These are phyloP conservation scores for Spinus pinus DNA, from an alignment of 2,797 vertebrate species.

Conservation along the genomic window DNA sequence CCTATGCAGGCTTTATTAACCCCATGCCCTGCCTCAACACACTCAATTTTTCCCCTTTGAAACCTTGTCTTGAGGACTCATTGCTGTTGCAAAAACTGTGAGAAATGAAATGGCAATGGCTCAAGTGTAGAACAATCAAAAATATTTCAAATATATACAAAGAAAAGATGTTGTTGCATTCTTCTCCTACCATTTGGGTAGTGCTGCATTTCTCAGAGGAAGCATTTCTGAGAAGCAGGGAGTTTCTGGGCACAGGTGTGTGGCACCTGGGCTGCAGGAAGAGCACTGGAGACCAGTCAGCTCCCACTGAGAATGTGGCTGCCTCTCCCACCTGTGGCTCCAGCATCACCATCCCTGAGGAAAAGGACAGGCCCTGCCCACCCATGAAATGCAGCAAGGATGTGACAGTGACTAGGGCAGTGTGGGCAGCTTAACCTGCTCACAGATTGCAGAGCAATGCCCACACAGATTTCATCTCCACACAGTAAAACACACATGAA, in stretches of 20 bases:
- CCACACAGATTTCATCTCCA: not conserved
- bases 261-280: not conserved
- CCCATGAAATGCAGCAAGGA: not conserved
- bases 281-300: not conserved
- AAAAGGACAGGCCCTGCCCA: not conserved
- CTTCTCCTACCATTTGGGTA: not conserved
- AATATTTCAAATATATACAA: not conserved
- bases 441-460: not conserved
- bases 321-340: not conserved
- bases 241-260: fast-evolving
- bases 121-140: not conserved
- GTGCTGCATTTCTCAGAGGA: not conserved
- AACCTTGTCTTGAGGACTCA: not conserved
- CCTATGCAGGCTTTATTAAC: not conserved
- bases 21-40: not conserved
- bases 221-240: not conserved
- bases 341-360: not conserved
- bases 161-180: not conserved
- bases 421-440: not conserved
- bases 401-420: not conserved
- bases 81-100: not conserved
- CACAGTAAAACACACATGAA: not conserved
- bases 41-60: not conserved
- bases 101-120: not conserved
- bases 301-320: not conserved